Base-by-base conservation (phyloP, 92 coral and sea anemone species). In the Heliopora coerulea region DNA sequence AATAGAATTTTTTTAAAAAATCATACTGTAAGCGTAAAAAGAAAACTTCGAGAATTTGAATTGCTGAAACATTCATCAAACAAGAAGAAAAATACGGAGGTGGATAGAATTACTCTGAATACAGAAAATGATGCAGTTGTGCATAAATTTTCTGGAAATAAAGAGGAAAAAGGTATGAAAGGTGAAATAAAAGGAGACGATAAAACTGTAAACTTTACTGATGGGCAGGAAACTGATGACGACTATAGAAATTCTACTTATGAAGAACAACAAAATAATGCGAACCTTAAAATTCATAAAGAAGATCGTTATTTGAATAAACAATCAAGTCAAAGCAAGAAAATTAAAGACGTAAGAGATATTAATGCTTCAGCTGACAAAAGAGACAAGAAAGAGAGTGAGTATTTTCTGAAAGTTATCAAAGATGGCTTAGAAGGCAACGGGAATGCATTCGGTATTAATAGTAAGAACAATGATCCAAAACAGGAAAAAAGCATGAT, bases 221-320 rank as follows among this genome's bases (percentile, higher is more conserved):
- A 65, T n/a, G 68, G 23, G 17, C 41, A 61, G 20, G 37, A 61
- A 61, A 29, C 67, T 32, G 35, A 61, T 28, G 49, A 65, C 20
- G 54, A 49, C 5, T 11, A 31, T 7, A 21, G 29, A 56, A 17
- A 39, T 65, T 12, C 18, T 34, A 34, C 26, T 1, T 33, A 39
- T 46, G 75, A 14, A 40, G 57, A 3, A 7, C 56, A 68, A n/a
- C 26, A 68, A 12, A 19, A 39, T 40, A 42, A 68, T 14, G 2
- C 41, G 66, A 27, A 14, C 17, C 18, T 34, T 41, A n/a, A 46
- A 25, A 1, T 28, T 18, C n/a, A n/a, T n/a, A n/a, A n/a, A n/a
- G n/a, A n/a, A n/a, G n/a, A n/a, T n/a, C n/a, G n/a, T n/a, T n/a
- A n/a, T n/a, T n/a, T n/a, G n/a, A n/a, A n/a, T n/a, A n/a, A n/a